Evolutionary conservation across 2,797 vertebrate species (phyloP), one percentile per base, ranked within the genome.

Genomic region (Ctenopoma multispine): DNA sequence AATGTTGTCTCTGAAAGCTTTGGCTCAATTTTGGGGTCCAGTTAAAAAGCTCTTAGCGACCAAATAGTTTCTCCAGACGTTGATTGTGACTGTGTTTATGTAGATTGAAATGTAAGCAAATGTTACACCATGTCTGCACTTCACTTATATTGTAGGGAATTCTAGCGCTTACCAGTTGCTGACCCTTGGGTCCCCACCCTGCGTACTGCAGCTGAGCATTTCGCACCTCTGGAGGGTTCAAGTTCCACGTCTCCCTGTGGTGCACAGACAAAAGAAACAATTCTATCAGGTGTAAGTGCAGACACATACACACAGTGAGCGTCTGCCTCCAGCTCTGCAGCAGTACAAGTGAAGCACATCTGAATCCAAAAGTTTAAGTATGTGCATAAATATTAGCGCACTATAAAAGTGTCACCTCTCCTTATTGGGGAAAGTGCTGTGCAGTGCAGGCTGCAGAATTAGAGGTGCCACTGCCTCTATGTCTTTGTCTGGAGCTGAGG

Each of bases 171-270:
- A 99, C 97, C 97, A 99, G 94, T 80, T 99, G 98, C 86, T 99
- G 97, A 58, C 96, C 97, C 82, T 94, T 95, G 0, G 97, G 96
- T 20, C 98, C 98, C 98, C 98, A 99, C 81, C 97, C 98, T 2
- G 98, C 98, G 5, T 95, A 99, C 85, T 98, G 98, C 75, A 99
- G 96, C 79, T 96, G 96, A 70, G 96, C 95, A 1, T 98, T 96
- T 85, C 94, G 95, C 80, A 99, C 98, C 90, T 99, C 97, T 0
- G 98, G 97, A 57, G 97, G 97, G 77, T 97, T 97, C 86, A 99
- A 85, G 85, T 94, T 96, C 92, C 96, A 96, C 5, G 96, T 97
- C 76, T 97, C 96, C 87, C 97, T 98, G 92, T 5, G 60, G 62
- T 14, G 38, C 59, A 86, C 15, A 70, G 50, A 81, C 7, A 79